Evolutionary conservation across 2,113 vertebrate species (phyloP).

Genomic region (Pholis gunnellus): DNA sequence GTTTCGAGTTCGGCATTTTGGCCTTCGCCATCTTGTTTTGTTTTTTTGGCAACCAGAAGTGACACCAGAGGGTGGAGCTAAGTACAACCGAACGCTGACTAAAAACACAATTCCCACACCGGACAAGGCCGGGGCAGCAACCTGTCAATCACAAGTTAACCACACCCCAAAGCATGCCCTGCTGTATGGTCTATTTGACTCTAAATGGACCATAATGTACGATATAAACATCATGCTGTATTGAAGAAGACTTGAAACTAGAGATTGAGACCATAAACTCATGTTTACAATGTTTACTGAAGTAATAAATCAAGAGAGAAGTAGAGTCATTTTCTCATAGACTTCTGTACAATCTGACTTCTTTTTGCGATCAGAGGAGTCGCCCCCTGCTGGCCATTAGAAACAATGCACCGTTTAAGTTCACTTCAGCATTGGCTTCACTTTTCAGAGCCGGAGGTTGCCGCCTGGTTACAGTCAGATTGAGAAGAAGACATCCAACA

Average conservation of each 20-base stretch:
- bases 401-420: background rate
- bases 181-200: no score
- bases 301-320: no score
- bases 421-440: background rate
- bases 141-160: background rate
- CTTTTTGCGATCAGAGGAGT: background rate
- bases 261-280: no score
- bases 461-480: conserved; percentile 33
- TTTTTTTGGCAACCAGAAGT: background rate
- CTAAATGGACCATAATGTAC: no score
- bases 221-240: no score
- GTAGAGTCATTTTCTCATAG: no score
- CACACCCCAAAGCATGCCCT: no score
- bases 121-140: no score
- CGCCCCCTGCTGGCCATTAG: background rate
- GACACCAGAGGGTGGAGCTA: background rate
- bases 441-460: background rate
- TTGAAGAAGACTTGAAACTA: no score
- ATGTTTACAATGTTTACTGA: no score
- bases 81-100: no score
- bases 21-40: background rate
- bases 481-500: conserved; percentile 32
- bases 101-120: no score
- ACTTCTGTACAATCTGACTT: background rate
- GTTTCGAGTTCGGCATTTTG: background rate